phyloP scores from a whole-genome alignment of 2,113 vertebrate species.

The Coptodon rendalli region DNA sequence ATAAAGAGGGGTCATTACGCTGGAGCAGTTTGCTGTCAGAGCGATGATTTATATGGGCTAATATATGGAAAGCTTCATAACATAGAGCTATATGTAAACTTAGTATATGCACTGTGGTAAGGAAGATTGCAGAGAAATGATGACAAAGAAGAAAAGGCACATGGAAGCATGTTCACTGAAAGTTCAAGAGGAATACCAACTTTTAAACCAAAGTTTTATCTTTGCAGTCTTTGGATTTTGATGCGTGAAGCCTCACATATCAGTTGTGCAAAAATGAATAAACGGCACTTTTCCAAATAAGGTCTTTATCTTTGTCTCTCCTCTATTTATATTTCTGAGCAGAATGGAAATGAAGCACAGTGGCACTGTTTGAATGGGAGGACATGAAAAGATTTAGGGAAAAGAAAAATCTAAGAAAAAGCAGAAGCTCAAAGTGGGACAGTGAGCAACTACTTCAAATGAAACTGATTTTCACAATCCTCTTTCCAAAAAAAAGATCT shows the following conservation, averaged over 20 bases:
- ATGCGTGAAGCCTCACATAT: not conserved
- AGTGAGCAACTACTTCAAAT: not conserved
- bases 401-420: not conserved
- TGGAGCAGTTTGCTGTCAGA: not conserved
- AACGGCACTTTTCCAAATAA: not conserved
- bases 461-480: not conserved
- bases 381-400: not conserved
- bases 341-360: not conserved
- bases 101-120: not conserved
- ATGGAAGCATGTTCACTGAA: not conserved
- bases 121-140: not conserved
- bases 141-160: not conserved
- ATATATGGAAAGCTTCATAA: not conserved
- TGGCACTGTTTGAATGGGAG: not conserved
- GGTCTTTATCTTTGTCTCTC: not conserved
- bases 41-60: not conserved
- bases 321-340: not conserved
- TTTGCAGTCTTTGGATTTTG: not conserved
- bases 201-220: slow-evolving; percentile 1
- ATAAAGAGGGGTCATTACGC: slow-evolving; percentile 19
- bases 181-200: not conserved
- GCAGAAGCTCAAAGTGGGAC: not conserved
- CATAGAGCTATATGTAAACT: not conserved
- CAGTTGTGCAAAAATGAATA: not conserved
- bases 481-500: not conserved